A percentile compares a stretch with the other conserved stretches of the same genome.
phyloP scores from a whole-genome alignment of 2,888 invertebrate genomes.

The Tipula unca region DNA sequence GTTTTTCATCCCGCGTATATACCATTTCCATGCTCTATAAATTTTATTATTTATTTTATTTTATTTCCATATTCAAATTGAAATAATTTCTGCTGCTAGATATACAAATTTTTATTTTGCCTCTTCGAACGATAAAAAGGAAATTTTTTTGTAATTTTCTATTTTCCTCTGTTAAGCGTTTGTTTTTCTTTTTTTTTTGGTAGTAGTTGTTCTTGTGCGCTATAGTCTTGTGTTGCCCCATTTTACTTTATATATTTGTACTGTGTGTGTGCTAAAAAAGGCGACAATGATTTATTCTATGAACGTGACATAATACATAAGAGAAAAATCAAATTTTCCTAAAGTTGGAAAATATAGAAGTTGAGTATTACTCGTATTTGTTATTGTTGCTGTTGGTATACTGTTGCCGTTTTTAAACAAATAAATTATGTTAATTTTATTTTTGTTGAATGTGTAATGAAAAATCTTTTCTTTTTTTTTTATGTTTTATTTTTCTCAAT shows the following conservation, averaged over 20 bases:
- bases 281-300: conserved; percentile 14
- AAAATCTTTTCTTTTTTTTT: neutral
- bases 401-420: neutral
- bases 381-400: neutral
- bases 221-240: neutral
- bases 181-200: neutral
- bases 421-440: conserved; percentile 14
- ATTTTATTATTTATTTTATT: neutral
- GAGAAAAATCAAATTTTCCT: neutral
- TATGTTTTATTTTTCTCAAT: neutral
- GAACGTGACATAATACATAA: conserved; percentile 16
- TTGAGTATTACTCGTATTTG: neutral
- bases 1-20: neutral
- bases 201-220: neutral
- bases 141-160: neutral
- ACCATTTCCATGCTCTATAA: neutral
- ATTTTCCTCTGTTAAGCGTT: neutral
- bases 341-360: neutral
- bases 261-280: neutral
- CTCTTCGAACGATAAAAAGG: neutral
- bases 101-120: neutral
- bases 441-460: conserved; percentile 8
- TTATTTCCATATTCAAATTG: conserved; percentile 4
- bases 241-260: neutral
- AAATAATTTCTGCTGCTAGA: neutral